A percentile compares a stretch with the other conserved stretches of the same genome.
Conservation (phyloP, 2,113 vertebrate species). For the Anoplopoma fimbria region DNA sequence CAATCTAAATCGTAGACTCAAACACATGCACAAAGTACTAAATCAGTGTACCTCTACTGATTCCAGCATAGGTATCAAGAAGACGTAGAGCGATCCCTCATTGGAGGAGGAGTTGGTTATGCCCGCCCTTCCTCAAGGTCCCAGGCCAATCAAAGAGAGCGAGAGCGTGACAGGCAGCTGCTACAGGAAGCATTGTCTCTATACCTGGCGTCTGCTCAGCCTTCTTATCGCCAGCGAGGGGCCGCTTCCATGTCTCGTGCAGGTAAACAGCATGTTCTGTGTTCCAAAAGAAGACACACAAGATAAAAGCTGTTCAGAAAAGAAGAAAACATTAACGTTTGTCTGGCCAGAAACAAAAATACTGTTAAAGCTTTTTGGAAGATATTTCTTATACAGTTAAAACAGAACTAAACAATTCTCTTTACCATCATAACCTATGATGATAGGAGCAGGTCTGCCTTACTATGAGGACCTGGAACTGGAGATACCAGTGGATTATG, state of each 20-base stretch:
- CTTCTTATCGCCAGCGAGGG: constrained; percentile 73
- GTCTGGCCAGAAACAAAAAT: neutral
- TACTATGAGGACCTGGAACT: constrained; percentile 81
- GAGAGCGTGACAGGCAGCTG: constrained; percentile 86
- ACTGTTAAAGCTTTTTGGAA: neutral
- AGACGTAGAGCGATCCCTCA: constrained; percentile 78
- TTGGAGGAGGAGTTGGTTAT: constrained; percentile 71
- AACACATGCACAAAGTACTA: neutral
- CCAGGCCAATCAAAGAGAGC: constrained; percentile 77
- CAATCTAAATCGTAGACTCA: neutral
- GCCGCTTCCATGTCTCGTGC: constrained; percentile 66
- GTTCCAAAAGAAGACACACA: neutral
- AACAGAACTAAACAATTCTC: neutral
- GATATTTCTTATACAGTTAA: neutral
- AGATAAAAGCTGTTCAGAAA: neutral
- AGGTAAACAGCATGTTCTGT: constrained; percentile 42
- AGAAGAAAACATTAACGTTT: neutral
- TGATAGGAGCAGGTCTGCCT: constrained; percentile 70
- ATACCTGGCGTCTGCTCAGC: constrained; percentile 87
- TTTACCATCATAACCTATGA: neutral
- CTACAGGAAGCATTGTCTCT: constrained; percentile 89
- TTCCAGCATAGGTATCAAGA: constrained; percentile 89
- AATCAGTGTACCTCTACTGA: neutral
- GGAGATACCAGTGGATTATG: constrained; percentile 81
- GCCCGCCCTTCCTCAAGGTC: constrained; percentile 82